These are phyloP conservation scores for Nipponacmea schrenckii DNA, from an alignment of 2,888 invertebrate species.

Conservation along the genomic window DNA sequence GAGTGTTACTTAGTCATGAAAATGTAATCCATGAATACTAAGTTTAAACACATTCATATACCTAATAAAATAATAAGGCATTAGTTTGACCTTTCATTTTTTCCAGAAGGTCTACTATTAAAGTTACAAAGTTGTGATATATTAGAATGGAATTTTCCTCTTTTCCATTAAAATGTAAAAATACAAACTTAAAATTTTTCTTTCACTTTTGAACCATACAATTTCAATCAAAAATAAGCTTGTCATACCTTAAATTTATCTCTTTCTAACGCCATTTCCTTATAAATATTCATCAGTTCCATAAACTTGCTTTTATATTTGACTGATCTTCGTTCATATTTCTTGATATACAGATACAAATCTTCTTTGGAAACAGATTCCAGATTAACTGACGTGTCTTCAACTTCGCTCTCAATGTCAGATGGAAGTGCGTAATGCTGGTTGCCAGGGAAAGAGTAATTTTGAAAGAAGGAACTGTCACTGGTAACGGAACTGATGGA, in stretches of 20 bases:
- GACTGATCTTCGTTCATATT: conserved; percentile 53
- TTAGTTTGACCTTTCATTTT: too few species aligned
- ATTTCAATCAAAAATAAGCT: too few species aligned
- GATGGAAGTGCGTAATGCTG: conserved; percentile 53
- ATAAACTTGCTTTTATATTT: conserved; percentile 59
- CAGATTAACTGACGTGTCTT: conserved; percentile 49
- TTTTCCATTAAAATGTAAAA: too few species aligned
- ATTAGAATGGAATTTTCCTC: too few species aligned
- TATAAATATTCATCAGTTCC: conserved; percentile 55
- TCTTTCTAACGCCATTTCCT: conserved; percentile 54
- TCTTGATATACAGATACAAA: conserved; percentile 52
- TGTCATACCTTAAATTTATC: conserved; percentile 60
- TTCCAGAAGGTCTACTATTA: too few species aligned
- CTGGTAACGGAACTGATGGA: conserved; percentile 59
- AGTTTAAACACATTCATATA: too few species aligned
- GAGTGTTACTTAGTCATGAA: too few species aligned
- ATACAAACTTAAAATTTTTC: too few species aligned
- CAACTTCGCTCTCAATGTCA: conserved; percentile 59
- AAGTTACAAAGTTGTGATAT: too few species aligned
- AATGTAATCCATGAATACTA: too few species aligned
- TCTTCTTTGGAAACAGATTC: conserved; percentile 56
- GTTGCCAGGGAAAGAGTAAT: conserved; percentile 42
- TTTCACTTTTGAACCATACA: too few species aligned
- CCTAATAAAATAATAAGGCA: too few species aligned
- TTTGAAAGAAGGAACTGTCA: conserved; percentile 53